Base-by-base conservation (phyloP, 2,797 vertebrate species). In the Hypotaenidia philippensis region DNA sequence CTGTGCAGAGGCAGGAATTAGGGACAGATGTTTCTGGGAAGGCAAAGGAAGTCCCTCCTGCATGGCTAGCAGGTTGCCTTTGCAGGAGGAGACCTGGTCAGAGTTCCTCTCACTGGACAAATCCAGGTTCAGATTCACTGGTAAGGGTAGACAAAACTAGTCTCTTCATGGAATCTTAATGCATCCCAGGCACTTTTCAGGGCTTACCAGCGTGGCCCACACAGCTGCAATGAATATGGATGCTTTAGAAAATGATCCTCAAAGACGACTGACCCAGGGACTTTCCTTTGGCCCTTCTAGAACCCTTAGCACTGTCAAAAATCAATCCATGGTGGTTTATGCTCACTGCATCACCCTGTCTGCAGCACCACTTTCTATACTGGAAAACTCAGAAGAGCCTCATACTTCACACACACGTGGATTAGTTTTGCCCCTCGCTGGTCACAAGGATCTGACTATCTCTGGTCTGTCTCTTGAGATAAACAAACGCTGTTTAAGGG, bases 351-450 rank as follows among this genome's bases (percentile, higher is more conserved):
- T 3, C 69, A 22, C 10, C 1, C 52, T 12, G 10, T 9, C 53
- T 80, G 70, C 36, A 69, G 68, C 52, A 75, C 50, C 44, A 26
- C 1, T 25, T 81, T 23, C 1, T 1, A 32, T 1, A 34, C 53
- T 65, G 76, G 49, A 81, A 65, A 83, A 21, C 53, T 40, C 19
- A 15, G 53, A 68, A 59, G 53, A 47, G 64, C 52, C 59, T 50
- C 1, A 1, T 16, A 11, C 34, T 63, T 16, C 29, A 47, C n/a
- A 21, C 1, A 8, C 29, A 6, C 13, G 2, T 1, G 56, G 66
- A 66, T n/a, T 41, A 0, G 0, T 50, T 75, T 27, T 56, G 22
- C 45, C 29, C 49, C 23, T 3, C 4, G 0, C 52, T 17, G 64
- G 20, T n/a, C 9, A 3, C 19, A 14, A 41, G n/a, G 66, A 68